These are phyloP conservation scores for Steatocranus sp. DNA, from an alignment of 2,797 vertebrate species.

Conservation along the genomic window DNA sequence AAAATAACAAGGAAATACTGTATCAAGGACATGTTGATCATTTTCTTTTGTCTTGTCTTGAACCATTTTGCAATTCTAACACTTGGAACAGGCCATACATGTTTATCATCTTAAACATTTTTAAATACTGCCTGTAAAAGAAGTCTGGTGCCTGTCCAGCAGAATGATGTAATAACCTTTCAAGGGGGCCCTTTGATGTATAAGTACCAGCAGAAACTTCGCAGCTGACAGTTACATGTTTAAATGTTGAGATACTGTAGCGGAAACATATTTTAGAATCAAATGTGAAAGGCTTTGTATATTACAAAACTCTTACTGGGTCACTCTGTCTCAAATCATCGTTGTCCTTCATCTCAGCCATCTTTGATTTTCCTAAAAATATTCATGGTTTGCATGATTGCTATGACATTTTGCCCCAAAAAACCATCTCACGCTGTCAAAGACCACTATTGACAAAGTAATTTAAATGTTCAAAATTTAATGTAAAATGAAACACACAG, in stretches of 20 bases:
- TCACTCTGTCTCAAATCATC: not conserved
- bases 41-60: not conserved
- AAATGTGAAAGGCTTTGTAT: not conserved
- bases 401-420: fast-evolving
- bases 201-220: not conserved
- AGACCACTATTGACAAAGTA: fast-evolving
- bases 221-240: not conserved
- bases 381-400: not conserved
- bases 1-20: not conserved
- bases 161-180: not conserved
- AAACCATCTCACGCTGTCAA: fast-evolving
- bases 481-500: not conserved
- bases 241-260: not conserved
- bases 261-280: fast-evolving
- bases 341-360: not conserved
- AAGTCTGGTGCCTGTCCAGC: not conserved
- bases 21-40: not conserved
- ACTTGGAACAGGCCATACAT: not conserved
- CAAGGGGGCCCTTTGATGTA: not conserved
- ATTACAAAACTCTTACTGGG: not conserved
- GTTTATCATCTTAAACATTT: not conserved
- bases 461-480: not conserved
- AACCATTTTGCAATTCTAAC: not conserved
- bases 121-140: not conserved
- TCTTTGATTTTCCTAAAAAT: not conserved